Evolutionary conservation across 2,888 invertebrate species (phyloP), one percentile per base, ranked within the genome.

Genomic region (Suillia variegata): DNA sequence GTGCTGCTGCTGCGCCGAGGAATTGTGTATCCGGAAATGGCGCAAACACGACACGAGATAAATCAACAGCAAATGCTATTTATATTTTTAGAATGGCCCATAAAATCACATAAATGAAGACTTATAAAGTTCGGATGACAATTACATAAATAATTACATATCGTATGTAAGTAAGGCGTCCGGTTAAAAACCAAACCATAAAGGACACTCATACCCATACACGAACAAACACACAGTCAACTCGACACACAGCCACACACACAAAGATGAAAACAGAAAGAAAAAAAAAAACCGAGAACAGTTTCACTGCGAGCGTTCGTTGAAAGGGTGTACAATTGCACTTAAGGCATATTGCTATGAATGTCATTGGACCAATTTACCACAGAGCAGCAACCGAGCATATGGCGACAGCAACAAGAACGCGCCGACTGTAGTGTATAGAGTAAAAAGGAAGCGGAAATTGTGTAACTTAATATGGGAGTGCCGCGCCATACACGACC

Each of bases 111-210:
- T n/a, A n/a, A n/a, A 69, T 67, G 70, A 68, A 71, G 71, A 69
- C 73, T 67, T 72, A 70, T 68, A 69, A 71, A 73, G 70, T 71
- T 72, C 73, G 69, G 67, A 73, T 73, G 72, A 72, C 72, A 73
- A 74, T 74, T 74, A 72, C 70, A 73, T 72, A 74, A 74, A 73
- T 72, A 74, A 74, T 72, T 74, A 73, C 68, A 67, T 58, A 15
- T 17, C 18, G 17, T 47, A 24, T 18, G 20, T 47, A 31, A 45
- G 22, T 15, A 49, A 10, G 33, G 22, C 20, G 45, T 20, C 20
- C 13, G 4, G 45, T 20, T 45, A 45, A 17, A 45, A n/a, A n/a
- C n/a, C n/a, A 38, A 8, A 26, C 10, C 38, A n/a, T 38, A 8
- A 13, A 38, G 38, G 10, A 38, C 38, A 38, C 38, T 6, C 45